Base-by-base conservation (phyloP, 2,113 vertebrate genomes). In the Cercopithecus mona region DNA sequence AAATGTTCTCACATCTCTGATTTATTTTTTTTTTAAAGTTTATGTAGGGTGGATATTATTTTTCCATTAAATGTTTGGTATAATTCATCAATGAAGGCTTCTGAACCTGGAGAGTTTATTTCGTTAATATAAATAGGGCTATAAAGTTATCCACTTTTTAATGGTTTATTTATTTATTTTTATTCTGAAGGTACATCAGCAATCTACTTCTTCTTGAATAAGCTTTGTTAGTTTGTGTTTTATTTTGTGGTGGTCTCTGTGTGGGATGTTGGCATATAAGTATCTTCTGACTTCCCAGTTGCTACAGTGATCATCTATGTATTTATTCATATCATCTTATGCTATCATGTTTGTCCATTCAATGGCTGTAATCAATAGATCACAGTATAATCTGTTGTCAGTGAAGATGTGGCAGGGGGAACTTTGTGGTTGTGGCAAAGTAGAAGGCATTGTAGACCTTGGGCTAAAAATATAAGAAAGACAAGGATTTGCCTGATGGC, bases 51-150 rank as follows among this genome's bases (percentile, higher is more conserved):
- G 32, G 20, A 35, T n/a, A 16, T 94, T 68, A 75, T 87, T 87
- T 96, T 55, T 95, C 78, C 18, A 89, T 70, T 80, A 94, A 81
- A 27, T 61, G 0, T 88, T 87, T 38, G 64, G 23, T 76, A 66
- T 70, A 85, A 88, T 84, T 85, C 2, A 87, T 64, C 18, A 81
- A 3, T 61, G 68, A 93, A 80, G 32, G 25, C 64, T 96, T 92
- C 50, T 80, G 75, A 93, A 70, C 32, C 55, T 81, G 48, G 12
- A 78, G 14, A 78, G 18, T 52, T 38, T 82, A 38, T 96, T 94
- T 94, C 40, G 59, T 96, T 45, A 45, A 79, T 87, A 76, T 38
- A 79, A 78, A 88, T 25, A 93, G 35, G 48, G 30, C 76, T 91
- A 35, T 40, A 43, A 8, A 91, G 22, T 43, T 76, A 27, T 61